Conservation (phyloP, 2,797 vertebrate species). For the Taeniopygia guttata region DNA sequence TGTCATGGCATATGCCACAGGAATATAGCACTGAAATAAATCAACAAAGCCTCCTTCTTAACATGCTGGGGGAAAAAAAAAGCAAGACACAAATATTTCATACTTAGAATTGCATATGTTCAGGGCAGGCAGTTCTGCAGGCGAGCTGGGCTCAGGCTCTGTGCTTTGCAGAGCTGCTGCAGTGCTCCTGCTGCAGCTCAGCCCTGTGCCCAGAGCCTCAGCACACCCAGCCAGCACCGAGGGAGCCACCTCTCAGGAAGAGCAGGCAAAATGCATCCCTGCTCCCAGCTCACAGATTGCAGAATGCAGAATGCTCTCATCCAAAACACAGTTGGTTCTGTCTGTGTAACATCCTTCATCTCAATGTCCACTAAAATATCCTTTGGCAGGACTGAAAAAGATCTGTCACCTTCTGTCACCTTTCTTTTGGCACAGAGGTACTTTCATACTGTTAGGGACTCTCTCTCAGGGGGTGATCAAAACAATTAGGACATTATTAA, state of each 20-base stretch:
- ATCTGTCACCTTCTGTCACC: background rate
- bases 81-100: background rate
- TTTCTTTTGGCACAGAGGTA: background rate
- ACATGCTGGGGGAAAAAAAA: background rate
- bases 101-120: background rate
- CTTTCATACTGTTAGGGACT: background rate
- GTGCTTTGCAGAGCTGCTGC: background rate
- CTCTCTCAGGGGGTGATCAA: background rate
- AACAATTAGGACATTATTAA: background rate
- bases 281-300: background rate
- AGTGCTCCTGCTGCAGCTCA: background rate
- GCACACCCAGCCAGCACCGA: background rate
- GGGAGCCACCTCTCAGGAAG: background rate
- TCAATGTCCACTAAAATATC: background rate
- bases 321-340: background rate
- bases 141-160: background rate
- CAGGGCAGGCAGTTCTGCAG: background rate
- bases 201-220: background rate
- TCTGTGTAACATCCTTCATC: background rate
- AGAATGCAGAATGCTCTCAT: background rate
- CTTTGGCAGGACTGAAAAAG: background rate
- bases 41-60: background rate
- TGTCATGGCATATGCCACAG: slow-evolving; percentile 22
- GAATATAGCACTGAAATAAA: slow-evolving; percentile 18
- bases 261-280: background rate